These are phyloP conservation scores for Dicerorhinus sumatrensis DNA, from an alignment of 2,113 vertebrate species.

Conservation along the genomic window DNA sequence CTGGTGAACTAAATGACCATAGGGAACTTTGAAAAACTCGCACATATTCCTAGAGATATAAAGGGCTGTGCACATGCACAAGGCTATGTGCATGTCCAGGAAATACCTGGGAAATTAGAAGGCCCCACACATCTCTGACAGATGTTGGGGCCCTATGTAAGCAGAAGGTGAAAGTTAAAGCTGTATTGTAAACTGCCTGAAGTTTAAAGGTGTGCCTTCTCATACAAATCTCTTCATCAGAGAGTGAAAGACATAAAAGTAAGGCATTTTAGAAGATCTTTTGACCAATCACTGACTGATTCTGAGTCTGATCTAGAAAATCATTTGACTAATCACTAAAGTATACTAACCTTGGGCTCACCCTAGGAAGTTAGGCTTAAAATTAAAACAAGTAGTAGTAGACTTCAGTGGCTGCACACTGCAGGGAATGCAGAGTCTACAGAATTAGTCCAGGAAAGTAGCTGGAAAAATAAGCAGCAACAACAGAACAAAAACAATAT, in stretches of 20 bases:
- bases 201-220: not conserved
- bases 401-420: not conserved
- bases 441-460: not conserved
- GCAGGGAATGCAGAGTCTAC: not conserved
- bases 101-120: not conserved
- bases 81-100: not conserved
- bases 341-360: not conserved
- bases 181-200: not conserved
- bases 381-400: not conserved
- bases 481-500: not conserved
- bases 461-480: not conserved
- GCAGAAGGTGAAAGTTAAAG: not conserved
- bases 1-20: not conserved
- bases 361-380: not conserved
- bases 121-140: not conserved
- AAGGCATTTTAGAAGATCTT: not conserved
- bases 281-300: not conserved
- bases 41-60: not conserved
- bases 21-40: not conserved
- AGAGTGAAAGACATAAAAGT: not conserved
- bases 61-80: not conserved
- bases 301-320: not conserved
- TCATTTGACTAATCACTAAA: not conserved
- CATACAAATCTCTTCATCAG: not conserved
- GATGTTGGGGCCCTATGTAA: not conserved